Evolutionary conservation across 2,797 vertebrate species (phyloP), one percentile per base, ranked within the genome.

Genomic region (Enteromius thamalakanensis): DNA sequence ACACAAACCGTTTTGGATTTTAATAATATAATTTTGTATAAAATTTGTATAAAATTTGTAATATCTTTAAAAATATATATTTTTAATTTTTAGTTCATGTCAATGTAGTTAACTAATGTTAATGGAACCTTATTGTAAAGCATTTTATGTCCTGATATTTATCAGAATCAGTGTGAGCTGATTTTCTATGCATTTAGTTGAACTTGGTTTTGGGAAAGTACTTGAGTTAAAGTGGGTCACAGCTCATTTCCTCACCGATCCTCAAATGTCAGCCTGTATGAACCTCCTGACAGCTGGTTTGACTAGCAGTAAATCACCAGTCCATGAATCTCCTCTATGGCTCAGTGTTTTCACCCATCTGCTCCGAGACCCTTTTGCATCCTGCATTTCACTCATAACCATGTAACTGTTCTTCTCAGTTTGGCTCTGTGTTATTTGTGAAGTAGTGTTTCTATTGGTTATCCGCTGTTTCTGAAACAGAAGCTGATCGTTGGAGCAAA

Each of bases 301-400:
- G 42, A 74, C 26, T 81, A 37, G 55, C 40, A 81, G 79, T 81
- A 26, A 64, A 74, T 82, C 76, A 29, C 17, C 70, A 60, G 69
- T n/a, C 21, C n/a, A 51, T 19, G 80, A 72, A 45, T 34, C 51
- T 79, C 29, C 32, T 65, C 45, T 17, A 29, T 8, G 69, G 55
- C 15, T 76, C 37, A 11, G 37, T 45, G 34, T 76, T 29, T 62
- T 74, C 45, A 34, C 42, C 29, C 69, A 81, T 64, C 55, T 74
- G 79, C 40, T 72, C 19, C 42, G 21, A 60, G 55, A 47, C 51
- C 23, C 12, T 42, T 71, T 34, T 70, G 17, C 55, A 34, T 72
- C 8, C 23, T 47, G 17, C 69, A 60, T n/a, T 15, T 71, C 53
- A 62, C 53, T n/a, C 51, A 32, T n/a, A 72, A 34, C 32, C 47